Base-by-base conservation (phyloP, 2,797 vertebrate genomes). In the Antennarius maculatus region DNA sequence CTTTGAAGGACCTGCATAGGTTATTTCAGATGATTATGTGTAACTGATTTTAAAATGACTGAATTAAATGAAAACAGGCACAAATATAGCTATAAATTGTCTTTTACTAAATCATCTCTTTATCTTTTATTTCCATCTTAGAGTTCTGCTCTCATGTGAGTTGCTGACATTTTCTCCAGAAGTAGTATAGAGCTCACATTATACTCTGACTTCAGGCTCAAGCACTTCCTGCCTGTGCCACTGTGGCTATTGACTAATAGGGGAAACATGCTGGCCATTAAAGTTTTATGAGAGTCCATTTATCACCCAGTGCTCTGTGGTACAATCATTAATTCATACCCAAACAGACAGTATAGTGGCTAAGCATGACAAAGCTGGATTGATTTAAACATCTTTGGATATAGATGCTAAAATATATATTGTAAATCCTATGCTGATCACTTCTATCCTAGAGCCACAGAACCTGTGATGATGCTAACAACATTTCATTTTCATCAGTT, bases 321-420 rank as follows among this genome's bases (percentile, higher is more conserved):
- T 71, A 86, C 76, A 66, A 86, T 90, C 75, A 82, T 85, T 86
- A 84, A 90, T 90, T 90, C 74, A 86, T 74, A 68, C 53, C 66
- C 77, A 80, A 86, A 87, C 69, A 85, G 76, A 61, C 67, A 74
- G 53, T 15, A 56, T 63, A 29, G 23, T 51, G 59, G 76, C 68
- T 29, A 41, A 59, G 34, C 37, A 8, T 6, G 10, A 16, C 45
- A 61, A 42, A 18, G 14, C 50, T 48, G 45, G 55, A 34, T 34
- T 34, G 5, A 5, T 34, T 8, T 41, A 41, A 41, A 41, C 23
- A 23, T 23, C 23, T 23, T 23, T 23, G 23, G 23, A 23, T 23
- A 23, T 23, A 23, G 14, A 6, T 54, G 45, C 27, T 64, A 43
- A 66, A 61, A 77, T 34, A 54, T 34, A 54, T 37, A 28, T 9